These are phyloP conservation scores for Crotalus viridis DNA, from an alignment of 2,113 vertebrate species.

Conservation along the genomic window DNA sequence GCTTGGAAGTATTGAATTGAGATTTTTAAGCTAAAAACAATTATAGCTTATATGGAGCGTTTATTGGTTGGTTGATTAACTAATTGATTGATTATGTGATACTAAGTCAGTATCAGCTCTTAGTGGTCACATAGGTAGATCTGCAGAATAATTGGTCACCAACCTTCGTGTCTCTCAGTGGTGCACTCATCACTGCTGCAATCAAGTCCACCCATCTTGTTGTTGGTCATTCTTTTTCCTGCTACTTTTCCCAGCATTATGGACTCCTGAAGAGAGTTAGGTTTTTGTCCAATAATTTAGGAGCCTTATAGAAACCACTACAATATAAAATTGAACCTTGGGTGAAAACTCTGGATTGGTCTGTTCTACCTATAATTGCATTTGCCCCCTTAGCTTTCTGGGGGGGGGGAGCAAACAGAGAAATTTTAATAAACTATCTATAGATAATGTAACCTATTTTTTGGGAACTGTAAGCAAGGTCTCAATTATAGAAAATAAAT, in stretches of 20 bases:
- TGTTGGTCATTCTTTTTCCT: neutral
- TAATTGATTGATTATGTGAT: neutral
- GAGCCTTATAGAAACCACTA: neutral
- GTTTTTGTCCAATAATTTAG: neutral
- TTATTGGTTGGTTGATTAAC: neutral
- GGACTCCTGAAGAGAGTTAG: neutral
- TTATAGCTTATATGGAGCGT: neutral
- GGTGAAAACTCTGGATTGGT: fast-evolving
- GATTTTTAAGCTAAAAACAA: neutral
- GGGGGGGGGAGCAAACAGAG: neutral
- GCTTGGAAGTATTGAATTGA: neutral
- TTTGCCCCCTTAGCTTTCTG: neutral
- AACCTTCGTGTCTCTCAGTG: neutral
- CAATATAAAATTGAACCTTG: neutral
- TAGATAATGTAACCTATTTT: constrained; percentile 31
- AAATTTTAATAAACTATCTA: constrained; percentile 15
- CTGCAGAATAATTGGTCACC: neutral
- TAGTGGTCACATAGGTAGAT: neutral
- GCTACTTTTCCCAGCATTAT: neutral
- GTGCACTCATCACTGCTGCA: neutral
- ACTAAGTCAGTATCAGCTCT: neutral
- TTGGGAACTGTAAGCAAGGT: constrained; percentile 23
- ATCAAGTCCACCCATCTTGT: neutral
- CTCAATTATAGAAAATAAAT: constrained; percentile 57
- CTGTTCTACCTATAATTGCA: neutral